Conservation (phyloP, 1,140 invertebrate genomes). For the Trigoniulus corallinus region DNA sequence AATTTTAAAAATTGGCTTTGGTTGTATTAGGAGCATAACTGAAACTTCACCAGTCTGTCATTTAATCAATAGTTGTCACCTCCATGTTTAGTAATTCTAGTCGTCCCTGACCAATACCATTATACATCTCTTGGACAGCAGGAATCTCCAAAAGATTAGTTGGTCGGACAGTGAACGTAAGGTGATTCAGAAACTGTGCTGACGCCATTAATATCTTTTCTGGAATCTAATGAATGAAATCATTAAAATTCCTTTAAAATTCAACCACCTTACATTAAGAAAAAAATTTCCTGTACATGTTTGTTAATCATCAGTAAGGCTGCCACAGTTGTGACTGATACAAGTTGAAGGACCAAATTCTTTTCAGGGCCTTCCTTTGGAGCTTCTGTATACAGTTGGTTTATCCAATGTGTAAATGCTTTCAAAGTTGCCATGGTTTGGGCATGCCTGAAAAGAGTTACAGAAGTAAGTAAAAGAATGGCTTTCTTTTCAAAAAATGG, state of each 20-base stretch:
- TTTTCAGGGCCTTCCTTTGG: conserved; percentile 18
- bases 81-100: conserved; percentile 26
- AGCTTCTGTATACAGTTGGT: conserved; percentile 22
- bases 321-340: conserved; percentile 21
- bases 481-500: neutral
- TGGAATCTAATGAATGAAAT: too few species aligned
- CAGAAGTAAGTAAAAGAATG: neutral
- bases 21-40: too few species aligned
- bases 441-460: conserved; percentile 42
- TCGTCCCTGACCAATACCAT: conserved; percentile 26
- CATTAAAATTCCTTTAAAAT: too few species aligned
- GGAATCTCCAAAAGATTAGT: conserved; percentile 32
- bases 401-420: conserved; percentile 44
- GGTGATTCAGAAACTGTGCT: conserved; percentile 37
- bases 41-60: too few species aligned
- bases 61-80: conserved; percentile 15
- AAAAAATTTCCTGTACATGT: conserved; percentile 17
- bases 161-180: conserved; percentile 37
- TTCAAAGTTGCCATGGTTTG: conserved; percentile 46
- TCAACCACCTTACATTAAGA: too few species aligned
- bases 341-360: conserved; percentile 19
- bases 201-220: conserved; percentile 39
- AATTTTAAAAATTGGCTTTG: conserved; percentile 3
- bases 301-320: conserved; percentile 22
- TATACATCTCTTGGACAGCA: conserved; percentile 30